Percentiles rank a stretch among this genome's conserved stretches.
Conservation (phyloP, 2,113 vertebrate genomes). For the Cebidichthys violaceus region DNA sequence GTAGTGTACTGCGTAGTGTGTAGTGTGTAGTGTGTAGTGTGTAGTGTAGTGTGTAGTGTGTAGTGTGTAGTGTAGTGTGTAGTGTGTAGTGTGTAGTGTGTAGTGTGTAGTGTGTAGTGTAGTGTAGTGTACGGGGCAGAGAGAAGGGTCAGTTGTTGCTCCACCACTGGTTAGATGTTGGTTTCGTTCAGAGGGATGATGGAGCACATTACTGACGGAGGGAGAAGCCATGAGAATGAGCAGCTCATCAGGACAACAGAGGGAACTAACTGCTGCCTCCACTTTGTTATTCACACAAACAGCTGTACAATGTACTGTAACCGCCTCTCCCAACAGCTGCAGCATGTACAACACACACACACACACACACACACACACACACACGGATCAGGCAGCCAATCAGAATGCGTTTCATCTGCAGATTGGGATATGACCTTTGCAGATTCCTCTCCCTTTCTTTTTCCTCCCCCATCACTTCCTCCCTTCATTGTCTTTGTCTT, state of each 20-base stretch:
- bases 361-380: not conserved
- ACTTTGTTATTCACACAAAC: slow-evolving; percentile 29
- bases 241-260: too few relatives aligned
- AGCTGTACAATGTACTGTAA: slow-evolving; percentile 36
- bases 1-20: too few relatives aligned
- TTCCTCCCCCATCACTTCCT: slow-evolving; percentile 54
- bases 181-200: not conserved
- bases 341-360: not conserved
- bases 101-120: too few relatives aligned
- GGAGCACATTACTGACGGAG: not conserved
- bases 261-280: not conserved
- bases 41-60: too few relatives aligned
- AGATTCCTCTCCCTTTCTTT: slow-evolving; percentile 22
- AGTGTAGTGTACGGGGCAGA: too few relatives aligned
- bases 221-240: not conserved
- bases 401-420: slow-evolving; percentile 11
- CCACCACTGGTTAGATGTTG: too few relatives aligned
- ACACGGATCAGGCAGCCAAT: slow-evolving; percentile 1
- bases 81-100: too few relatives aligned
- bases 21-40: too few relatives aligned
- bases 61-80: too few relatives aligned
- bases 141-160: too few relatives aligned
- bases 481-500: slow-evolving; percentile 51
- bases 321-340: slow-evolving; percentile 33
- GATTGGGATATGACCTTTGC: slow-evolving; percentile 42